Conservation (phyloP, 2,113 vertebrate species). For the Ornithorhynchus anatinus region DNA sequence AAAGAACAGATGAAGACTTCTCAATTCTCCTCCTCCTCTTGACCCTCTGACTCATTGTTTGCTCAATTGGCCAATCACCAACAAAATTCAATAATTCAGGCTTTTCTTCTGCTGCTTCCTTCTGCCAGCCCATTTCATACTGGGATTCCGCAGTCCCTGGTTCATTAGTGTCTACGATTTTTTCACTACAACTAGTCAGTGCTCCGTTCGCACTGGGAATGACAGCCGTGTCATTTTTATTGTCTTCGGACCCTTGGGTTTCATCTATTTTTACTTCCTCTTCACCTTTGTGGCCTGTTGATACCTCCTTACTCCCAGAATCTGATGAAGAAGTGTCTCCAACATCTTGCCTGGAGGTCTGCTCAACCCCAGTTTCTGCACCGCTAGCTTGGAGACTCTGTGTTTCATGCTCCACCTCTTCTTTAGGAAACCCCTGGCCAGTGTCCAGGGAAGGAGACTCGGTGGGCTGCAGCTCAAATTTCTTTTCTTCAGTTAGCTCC, state of each 20-base stretch:
- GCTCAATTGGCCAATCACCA: constrained; percentile 89
- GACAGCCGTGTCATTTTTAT: background rate
- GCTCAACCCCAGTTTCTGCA: constrained; percentile 15
- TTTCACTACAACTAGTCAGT: background rate
- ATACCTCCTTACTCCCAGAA: constrained; percentile 21
- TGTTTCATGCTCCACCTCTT: constrained; percentile 44
- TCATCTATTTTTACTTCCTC: constrained; percentile 21
- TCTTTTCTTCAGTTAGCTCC: constrained; percentile 51
- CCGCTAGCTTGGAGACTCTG: constrained; percentile 27
- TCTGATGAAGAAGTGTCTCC: constrained; percentile 27
- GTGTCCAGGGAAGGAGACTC: constrained; percentile 25
- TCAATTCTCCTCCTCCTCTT: constrained; percentile 70
- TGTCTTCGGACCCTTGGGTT: background rate
- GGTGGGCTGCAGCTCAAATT: background rate
- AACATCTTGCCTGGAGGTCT: background rate
- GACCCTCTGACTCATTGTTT: constrained; percentile 79
- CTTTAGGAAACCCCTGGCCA: background rate
- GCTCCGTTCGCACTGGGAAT: background rate
- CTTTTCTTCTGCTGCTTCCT: constrained; percentile 31
- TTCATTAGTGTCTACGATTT: constrained; percentile 20
- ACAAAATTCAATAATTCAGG: constrained; percentile 76
- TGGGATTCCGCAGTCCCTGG: constrained; percentile 14
- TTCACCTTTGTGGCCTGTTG: constrained; percentile 27
- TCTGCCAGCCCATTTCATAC: constrained; percentile 40
- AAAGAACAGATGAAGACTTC: constrained; percentile 50